Percentiles rank a stretch among this genome's conserved stretches.
Conservation (phyloP, 2,113 vertebrate genomes). For the Bubo blakistoni region DNA sequence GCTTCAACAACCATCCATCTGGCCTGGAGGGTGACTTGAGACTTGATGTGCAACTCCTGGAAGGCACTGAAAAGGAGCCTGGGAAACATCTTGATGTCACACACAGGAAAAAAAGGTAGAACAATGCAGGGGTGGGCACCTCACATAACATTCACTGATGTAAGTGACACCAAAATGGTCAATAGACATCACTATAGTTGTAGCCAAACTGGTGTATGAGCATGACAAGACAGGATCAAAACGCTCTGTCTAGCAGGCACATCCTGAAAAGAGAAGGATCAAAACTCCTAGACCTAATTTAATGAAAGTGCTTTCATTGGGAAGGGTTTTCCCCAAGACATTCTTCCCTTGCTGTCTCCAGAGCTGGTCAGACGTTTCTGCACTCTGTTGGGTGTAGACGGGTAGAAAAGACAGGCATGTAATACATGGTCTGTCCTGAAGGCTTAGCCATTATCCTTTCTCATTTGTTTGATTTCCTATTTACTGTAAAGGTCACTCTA, state of each 20-base stretch:
- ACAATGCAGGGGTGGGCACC: too few species aligned
- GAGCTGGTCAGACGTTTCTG: not conserved
- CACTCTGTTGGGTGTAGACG: rapidly evolving
- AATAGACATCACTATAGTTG: rapidly evolving
- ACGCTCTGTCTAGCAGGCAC: not conserved
- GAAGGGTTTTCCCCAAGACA: not conserved
- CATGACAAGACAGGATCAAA: not conserved
- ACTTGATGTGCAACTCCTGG: not conserved
- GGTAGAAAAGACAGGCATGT: not conserved
- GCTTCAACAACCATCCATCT: not conserved
- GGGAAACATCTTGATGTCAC: too few species aligned
- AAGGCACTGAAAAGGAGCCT: not conserved
- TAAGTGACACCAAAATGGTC: not conserved
- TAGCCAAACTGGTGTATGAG: not conserved
- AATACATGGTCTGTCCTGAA: not conserved
- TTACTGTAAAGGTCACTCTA: not conserved
- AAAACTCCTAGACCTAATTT: not conserved
- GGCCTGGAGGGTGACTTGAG: not conserved
- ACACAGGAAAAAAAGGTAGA: not conserved
- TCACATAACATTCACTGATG: not conserved
- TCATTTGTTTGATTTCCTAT: not conserved
- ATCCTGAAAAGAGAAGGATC: not conserved
- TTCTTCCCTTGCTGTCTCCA: not conserved
- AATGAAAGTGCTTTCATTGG: not conserved
- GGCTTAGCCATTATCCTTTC: not conserved